Evolutionary conservation across 2,113 vertebrate genomes (phyloP).

Genomic region (Stegostoma tigrinum): DNA sequence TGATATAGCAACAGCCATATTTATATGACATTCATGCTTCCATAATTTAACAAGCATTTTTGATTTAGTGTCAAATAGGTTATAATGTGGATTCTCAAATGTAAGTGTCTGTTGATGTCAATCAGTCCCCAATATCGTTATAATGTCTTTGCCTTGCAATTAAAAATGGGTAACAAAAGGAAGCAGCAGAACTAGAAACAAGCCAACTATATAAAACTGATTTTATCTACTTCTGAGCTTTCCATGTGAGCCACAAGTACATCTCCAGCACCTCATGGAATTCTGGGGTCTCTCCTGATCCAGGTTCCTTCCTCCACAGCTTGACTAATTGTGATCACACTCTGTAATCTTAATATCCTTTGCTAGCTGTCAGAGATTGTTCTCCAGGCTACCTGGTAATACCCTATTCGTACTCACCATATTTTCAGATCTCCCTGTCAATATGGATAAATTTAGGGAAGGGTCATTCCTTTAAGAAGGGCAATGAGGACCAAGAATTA

Average conservation of each 20-base stretch:
- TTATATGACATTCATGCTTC: background rate
- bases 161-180: background rate
- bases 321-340: background rate
- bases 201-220: background rate
- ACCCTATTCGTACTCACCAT: background rate
- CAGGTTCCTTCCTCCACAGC: background rate
- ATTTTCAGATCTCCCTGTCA: background rate
- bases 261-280: background rate
- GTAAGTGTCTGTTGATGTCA: background rate
- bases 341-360: background rate
- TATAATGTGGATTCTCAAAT: background rate
- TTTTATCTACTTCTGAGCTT: background rate
- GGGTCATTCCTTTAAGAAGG: background rate
- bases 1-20: background rate
- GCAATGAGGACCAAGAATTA: background rate
- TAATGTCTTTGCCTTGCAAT: background rate
- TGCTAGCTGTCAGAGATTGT: background rate
- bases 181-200: background rate
- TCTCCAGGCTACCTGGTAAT: background rate
- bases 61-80: background rate
- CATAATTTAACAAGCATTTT: background rate
- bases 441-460: background rate
- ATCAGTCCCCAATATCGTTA: background rate
- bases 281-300: background rate
- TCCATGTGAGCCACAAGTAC: background rate